Evolutionary conservation across 2,113 vertebrate genomes (phyloP).

Genomic region (Galemys pyrenaicus): DNA sequence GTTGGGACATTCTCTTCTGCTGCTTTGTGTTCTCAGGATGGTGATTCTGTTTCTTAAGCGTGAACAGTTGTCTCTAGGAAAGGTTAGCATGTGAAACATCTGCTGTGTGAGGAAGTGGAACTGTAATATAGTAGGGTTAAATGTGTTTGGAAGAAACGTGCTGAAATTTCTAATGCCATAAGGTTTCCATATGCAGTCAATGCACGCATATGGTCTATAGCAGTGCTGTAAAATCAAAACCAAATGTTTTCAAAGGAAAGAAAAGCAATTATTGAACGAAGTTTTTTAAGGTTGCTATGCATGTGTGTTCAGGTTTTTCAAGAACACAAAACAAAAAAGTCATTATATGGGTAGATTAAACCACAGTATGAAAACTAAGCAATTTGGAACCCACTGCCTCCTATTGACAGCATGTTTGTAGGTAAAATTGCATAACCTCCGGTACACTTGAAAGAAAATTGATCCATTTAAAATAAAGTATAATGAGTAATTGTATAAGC

Average conservation of each 20-base stretch:
- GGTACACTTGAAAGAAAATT: slow-evolving; percentile 24
- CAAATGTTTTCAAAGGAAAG: slow-evolving; percentile 61
- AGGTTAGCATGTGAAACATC: background rate
- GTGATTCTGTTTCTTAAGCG: background rate
- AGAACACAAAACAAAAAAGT: slow-evolving; percentile 55
- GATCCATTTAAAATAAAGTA: slow-evolving; percentile 25
- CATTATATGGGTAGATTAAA: slow-evolving; percentile 25
- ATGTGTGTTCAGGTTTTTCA: background rate
- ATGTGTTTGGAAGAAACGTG: background rate
- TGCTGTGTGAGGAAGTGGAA: background rate
- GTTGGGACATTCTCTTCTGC: background rate
- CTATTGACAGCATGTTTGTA: background rate
- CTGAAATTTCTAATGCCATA: background rate
- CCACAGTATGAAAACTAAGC: background rate
- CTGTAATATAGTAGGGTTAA: background rate
- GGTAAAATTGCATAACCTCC: background rate
- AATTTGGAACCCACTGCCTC: background rate
- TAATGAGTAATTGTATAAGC: background rate
- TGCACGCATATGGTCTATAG: background rate
- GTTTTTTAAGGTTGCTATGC: background rate
- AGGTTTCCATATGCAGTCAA: background rate
- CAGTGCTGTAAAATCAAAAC: slow-evolving; percentile 53
- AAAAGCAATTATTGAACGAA: background rate
- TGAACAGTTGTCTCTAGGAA: slow-evolving; percentile 10
- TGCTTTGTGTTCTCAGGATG: background rate